These are phyloP conservation scores for Paguma larvata DNA, from an alignment of 2,797 vertebrate species.

Conservation along the genomic window DNA sequence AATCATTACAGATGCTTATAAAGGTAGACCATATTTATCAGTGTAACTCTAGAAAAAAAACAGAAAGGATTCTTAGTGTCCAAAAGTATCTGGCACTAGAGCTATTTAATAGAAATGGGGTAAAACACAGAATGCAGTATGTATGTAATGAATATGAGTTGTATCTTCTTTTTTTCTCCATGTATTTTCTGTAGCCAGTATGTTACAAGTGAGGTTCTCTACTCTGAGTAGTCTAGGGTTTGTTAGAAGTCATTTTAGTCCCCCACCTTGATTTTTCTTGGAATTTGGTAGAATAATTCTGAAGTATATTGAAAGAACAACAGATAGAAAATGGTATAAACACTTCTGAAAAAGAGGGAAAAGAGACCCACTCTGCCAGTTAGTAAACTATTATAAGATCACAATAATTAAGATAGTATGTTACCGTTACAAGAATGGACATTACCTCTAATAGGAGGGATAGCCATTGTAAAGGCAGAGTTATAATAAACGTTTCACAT, in stretches of 20 bases:
- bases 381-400: slow-evolving; percentile 45
- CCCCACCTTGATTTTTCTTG: not conserved
- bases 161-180: not conserved
- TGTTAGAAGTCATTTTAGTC: slow-evolving; percentile 4
- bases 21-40: not conserved
- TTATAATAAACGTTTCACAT: not conserved
- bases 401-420: not conserved
- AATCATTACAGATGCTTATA: slow-evolving; percentile 10
- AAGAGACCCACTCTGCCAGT: not conserved
- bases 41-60: slow-evolving; percentile 20
- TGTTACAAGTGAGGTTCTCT: not conserved
- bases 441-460: not conserved
- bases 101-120: not conserved
- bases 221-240: not conserved
- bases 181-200: not conserved
- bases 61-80: slow-evolving; percentile 1
- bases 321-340: not conserved
- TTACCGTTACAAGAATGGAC: not conserved
- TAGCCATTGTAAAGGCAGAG: not conserved
- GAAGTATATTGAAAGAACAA: slow-evolving; percentile 11
- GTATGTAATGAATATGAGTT: not conserved
- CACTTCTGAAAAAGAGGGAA: not conserved
- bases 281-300: not conserved
- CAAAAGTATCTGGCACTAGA: not conserved
- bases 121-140: not conserved